A percentile compares a stretch with the other conserved stretches of the same genome.
These are phyloP conservation scores for Lepetodrilus schrolli DNA, from an alignment of 2,888 invertebrate species.

Conservation along the genomic window DNA sequence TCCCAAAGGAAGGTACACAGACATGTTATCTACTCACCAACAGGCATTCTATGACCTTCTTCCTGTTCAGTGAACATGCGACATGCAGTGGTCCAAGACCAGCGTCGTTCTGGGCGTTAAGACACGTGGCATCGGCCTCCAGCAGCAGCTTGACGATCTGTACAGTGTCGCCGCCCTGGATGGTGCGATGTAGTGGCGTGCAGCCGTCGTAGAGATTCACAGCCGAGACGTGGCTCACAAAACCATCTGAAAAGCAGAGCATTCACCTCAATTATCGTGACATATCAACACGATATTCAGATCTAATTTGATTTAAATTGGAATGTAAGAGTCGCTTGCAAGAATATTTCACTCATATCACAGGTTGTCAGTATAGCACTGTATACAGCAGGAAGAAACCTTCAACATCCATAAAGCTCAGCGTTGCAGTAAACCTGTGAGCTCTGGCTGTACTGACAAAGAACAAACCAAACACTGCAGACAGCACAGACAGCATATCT, in stretches of 20 bases:
- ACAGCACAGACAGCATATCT: too few relatives aligned
- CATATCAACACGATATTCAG: neutral
- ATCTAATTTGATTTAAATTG: too few relatives aligned
- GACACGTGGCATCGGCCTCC: constrained; percentile 53
- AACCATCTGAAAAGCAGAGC: constrained; percentile 51
- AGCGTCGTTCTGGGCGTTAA: constrained; percentile 65
- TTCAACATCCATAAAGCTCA: too few relatives aligned
- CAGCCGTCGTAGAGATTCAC: constrained; percentile 63
- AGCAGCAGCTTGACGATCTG: constrained; percentile 52
- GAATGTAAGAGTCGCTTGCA: too few relatives aligned
- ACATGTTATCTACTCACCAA: too few relatives aligned
- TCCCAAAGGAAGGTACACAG: too few relatives aligned
- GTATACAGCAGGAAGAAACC: too few relatives aligned
- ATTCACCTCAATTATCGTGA: neutral
- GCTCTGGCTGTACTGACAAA: too few relatives aligned
- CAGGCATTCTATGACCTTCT: constrained; percentile 58
- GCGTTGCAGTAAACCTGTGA: too few relatives aligned
- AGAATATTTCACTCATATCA: too few relatives aligned
- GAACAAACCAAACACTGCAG: too few relatives aligned
- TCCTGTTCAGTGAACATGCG: constrained; percentile 61
- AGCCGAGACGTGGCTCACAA: constrained; percentile 70
- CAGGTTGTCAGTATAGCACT: too few relatives aligned
- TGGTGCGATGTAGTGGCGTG: constrained; percentile 61
- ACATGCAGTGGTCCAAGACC: constrained; percentile 68
- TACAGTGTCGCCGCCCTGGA: constrained; percentile 62